Conservation (phyloP, 2,113 vertebrate species). For the Holacanthus passer region DNA sequence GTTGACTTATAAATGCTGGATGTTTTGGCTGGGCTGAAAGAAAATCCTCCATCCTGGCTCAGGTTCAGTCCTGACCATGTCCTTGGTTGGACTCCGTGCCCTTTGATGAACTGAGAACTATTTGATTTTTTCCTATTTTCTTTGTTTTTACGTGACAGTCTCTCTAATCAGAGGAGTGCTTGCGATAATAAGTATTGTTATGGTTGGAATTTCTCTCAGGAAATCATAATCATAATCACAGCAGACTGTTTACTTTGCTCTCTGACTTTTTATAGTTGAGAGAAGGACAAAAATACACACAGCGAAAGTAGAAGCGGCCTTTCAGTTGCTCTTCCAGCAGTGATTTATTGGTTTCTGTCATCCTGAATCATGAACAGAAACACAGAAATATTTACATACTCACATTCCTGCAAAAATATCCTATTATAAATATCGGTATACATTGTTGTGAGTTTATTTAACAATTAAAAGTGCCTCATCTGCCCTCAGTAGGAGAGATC, state of each 20-base stretch:
- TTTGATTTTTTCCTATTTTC: conserved; percentile 39
- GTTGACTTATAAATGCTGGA: conserved; percentile 66
- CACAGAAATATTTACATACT: conserved; percentile 34
- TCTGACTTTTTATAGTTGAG: conserved; percentile 53
- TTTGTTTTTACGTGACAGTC: conserved; percentile 62
- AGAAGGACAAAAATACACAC: conserved; percentile 65
- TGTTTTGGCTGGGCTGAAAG: conserved; percentile 57
- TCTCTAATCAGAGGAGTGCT: conserved; percentile 66
- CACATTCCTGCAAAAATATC: conserved; percentile 40
- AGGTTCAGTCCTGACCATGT: conserved; percentile 38
- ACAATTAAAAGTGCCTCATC: conserved; percentile 26
- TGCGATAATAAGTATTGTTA: conserved; percentile 67
- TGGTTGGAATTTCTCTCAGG: conserved; percentile 68
- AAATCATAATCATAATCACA: conserved; percentile 68
- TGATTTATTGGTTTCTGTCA: conserved; percentile 61
- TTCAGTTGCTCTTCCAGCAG: conserved; percentile 38
- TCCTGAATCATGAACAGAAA: conserved; percentile 24
- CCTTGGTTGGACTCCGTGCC: conserved; percentile 60
- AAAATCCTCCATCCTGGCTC: conserved; percentile 48
- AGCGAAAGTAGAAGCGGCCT: conserved; percentile 36
- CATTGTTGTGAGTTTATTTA: conserved; percentile 28
- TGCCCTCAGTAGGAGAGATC: neutral
- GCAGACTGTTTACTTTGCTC: conserved; percentile 71
- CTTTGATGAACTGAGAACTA: conserved; percentile 62
- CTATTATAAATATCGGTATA: conserved; percentile 1